Conservation (phyloP, 1,140 invertebrate species). For the Drosophila leontia region DNA sequence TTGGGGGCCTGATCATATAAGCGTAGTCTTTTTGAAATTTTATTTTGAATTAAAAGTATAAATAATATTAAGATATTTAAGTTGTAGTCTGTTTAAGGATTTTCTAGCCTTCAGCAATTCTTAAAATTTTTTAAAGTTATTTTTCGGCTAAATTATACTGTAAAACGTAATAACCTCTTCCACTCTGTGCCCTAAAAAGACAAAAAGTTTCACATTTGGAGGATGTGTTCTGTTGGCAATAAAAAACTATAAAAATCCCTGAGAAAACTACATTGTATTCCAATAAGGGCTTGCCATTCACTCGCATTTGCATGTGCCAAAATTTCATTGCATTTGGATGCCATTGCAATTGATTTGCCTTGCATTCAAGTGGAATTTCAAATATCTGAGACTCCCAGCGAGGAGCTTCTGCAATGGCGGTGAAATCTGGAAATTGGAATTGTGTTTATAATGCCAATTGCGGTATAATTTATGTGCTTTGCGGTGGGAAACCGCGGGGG, state of each 20-base stretch:
- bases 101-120: background rate
- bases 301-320: constrained; percentile 64
- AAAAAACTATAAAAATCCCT: background rate
- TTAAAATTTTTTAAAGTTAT: too few species aligned
- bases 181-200: too few species aligned
- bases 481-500: constrained; percentile 61
- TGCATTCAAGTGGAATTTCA: constrained; percentile 58
- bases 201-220: background rate
- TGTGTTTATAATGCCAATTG: constrained; percentile 54
- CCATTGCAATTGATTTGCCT: constrained; percentile 38
- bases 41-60: background rate
- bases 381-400: constrained; percentile 52
- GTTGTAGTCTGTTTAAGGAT: background rate
- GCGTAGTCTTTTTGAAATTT: background rate
- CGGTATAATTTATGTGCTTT: constrained; percentile 56
- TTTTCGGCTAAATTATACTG: too few species aligned
- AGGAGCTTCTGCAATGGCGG: constrained; percentile 51
- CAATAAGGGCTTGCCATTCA: constrained; percentile 36
- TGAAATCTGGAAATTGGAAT: constrained; percentile 66
- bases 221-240: constrained; percentile 8
- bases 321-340: constrained; percentile 57
- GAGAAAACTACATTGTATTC: constrained; percentile 31
- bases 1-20: background rate
- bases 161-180: too few species aligned
- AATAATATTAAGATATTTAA: too few species aligned